Base-by-base conservation (phyloP, 1,140 invertebrate genomes). In the Heliconius hewitsoni region DNA sequence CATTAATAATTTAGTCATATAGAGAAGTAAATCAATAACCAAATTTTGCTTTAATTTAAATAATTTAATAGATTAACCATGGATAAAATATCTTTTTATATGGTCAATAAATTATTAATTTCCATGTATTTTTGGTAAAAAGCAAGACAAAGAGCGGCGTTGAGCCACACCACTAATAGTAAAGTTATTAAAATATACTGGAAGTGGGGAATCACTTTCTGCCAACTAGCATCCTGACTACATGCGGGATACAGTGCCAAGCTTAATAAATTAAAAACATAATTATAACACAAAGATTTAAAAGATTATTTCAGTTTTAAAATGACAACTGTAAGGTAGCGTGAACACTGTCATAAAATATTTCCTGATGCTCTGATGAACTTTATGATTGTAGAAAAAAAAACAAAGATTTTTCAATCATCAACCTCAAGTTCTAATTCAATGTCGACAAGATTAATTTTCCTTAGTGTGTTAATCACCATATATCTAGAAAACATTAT, bases 401-500 rank as follows among this genome's bases (percentile, higher is more conserved):
- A 37, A 30, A 30, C 23, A 60, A 70, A 0, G 66, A 70, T 8
- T 70, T 37, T 77, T 90, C 79, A 87, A 83, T 97, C 96, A 81
- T 97, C 96, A 79, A 97, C 95, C 89, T 97, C 96, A 85, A 97
- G 95, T 92, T 97, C 97, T 73, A 97, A 90, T 86, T 97, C 96
- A 72, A 97, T 95, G 89, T 97, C 97, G 3, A 96, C 95, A 16
- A 96, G 88, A 86, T 96, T 96, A 82, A 97, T 95, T 90, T 96
- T 95, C 82, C 96, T 95, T 73, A 98, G 95, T 3, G 98, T 98
- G 89, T 99, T 99, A 13, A 99, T 97, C 52, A 98, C 95, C 91
- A 98, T 97, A 89, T 99, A 99, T 42, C 98, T 96, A 46, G 98
- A 99, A 95, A 99, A 98, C 71, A 97, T 91, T 84, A 99, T 96